Evolutionary conservation across 2,113 vertebrate genomes (phyloP), one percentile per base, ranked within the genome.

Genomic region (Steatornis caripensis): DNA sequence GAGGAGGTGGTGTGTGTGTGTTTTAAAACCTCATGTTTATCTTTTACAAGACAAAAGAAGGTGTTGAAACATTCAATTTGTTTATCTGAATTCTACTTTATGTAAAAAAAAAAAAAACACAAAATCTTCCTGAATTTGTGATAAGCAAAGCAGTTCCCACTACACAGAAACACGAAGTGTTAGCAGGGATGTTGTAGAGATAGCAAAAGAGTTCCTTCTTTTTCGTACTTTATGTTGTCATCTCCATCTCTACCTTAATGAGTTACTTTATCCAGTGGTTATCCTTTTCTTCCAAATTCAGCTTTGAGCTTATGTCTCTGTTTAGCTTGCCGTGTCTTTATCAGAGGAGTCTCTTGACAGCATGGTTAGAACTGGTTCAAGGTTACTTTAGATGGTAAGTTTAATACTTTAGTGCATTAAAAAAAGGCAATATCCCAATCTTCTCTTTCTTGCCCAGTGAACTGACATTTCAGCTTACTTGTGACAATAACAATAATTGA

Each of bases 81-180:
- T 18, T 82, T 83, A 17, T 21, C 12, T 14, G 6, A 51, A 39
- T 78, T 70, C 2, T 54, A 5, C n/a, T 86, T 74, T 30, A 6
- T 6, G 1, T 10, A 5, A 3, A 18, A 36, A 19, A 39, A 12
- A 24, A 55, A 30, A 6, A 15, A 6, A 14, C 9, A n/a, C 9
- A 27, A 19, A 43, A 7, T 58, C 43, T 60, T 84, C 43, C 34
- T 71, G 46, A 21, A 66, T 60, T 81, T 84, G 26, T 75, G 37
- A 46, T 78, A 22, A 92, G 21, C n/a, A 69, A 62, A 77, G 48
- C 14, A 54, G 8, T 54, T 79, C 29, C 36, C 12, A 5, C 24
- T 61, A 5, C 29, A 41, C 20, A 54, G 62, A 46, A 76, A 15
- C 11, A 19, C 1, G 1, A 51, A 36, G 12, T 14, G 41, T 54